Conservation (phyloP, 2,113 vertebrate species). For the Jacana jacana region DNA sequence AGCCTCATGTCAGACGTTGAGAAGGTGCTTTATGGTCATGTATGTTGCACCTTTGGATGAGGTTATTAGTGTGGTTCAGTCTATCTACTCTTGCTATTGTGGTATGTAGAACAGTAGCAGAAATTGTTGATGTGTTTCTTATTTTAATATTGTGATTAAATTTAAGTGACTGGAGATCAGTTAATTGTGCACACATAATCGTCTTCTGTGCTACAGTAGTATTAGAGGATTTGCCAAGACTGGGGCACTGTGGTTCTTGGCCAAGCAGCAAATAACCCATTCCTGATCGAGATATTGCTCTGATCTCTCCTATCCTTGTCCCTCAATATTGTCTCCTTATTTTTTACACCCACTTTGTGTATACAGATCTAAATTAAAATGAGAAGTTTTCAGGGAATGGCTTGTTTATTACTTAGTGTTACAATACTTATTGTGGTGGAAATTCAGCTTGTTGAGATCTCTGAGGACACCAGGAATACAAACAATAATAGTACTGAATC, state of each 20-base stretch:
- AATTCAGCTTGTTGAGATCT: conserved; percentile 7
- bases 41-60: not conserved
- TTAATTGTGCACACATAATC: not conserved
- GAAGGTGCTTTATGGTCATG: not conserved
- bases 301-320: conserved; percentile 17
- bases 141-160: conserved; percentile 27
- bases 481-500: conserved; percentile 26
- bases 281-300: not conserved
- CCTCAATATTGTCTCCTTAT: not conserved
- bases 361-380: not conserved
- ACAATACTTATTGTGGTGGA: not conserved
- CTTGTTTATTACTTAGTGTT: conserved; percentile 18
- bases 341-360: conserved; percentile 15
- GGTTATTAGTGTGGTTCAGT: not conserved
- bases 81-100: not conserved
- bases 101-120: not conserved
- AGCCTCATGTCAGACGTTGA: not conserved
- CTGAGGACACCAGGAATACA: conserved; percentile 25
- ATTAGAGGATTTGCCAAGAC: not conserved
- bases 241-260: not conserved
- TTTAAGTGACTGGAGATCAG: not conserved
- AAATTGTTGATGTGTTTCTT: not conserved
- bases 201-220: not conserved
- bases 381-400: conserved; percentile 4
- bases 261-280: not conserved